Evolutionary conservation across 1,140 invertebrate genomes (phyloP), one percentile per base, ranked within the genome.

Genomic region (Polyergus mexicanus): DNA sequence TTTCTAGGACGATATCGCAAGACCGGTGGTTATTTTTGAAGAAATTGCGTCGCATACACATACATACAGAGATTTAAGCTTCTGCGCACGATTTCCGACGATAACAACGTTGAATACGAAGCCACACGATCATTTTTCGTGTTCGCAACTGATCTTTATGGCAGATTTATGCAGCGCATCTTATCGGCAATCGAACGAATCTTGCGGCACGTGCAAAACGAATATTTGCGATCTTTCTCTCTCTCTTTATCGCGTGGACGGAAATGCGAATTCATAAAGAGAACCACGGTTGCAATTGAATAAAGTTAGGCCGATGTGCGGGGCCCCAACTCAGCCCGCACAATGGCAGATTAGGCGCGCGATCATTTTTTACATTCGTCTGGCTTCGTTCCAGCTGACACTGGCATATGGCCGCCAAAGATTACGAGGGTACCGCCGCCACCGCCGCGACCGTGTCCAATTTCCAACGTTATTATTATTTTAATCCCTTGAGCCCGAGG

Each of bases 391-490:
- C 92, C 93, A 93, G 86, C 76, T 74, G 76, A 75, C 83, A 60
- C 71, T 78, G 87, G 91, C 92, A 92, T 93, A 93, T 93, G 92
- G 92, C 83, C 69, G 80, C 74, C 77, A 58, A 91, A 92, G 92
- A 92, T 93, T 93, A 93, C 86, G 89, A 92, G 91, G 91, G 89
- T 88, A 87, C 85, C 38, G 41, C 83, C 71, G 76, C 85, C 47
- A 41, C 83, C 58, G 47, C 84, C 63, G 76, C 84, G 62, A 56
- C 88, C 93, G 91, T 94, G 91, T 94, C 93, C 93, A 94, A 94
- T 94, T 93, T 90, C 92, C 86, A 91, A 90, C 91, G 87, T 93
- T 94, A 94, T 92, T 93, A 93, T 94, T 94, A 93, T 94, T 94
- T 94, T 92, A 93, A 92, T 92, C 92, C 91, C 87, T 88, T 86